Conservation (phyloP, 2,797 vertebrate species). For the Gobio occitaniae region DNA sequence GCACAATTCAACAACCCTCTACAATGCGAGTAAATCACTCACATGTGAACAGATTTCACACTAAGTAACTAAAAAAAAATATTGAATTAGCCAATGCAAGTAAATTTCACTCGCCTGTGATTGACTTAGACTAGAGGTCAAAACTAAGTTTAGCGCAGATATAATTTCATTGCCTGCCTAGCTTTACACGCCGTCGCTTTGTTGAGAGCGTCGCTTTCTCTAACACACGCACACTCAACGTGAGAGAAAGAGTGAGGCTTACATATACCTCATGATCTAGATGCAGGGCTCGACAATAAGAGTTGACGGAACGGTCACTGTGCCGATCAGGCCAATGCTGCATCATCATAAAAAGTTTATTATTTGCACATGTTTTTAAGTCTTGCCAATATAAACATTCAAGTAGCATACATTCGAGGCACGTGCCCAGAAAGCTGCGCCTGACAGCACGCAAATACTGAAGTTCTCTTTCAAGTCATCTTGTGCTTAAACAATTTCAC, state of each 20-base stretch:
- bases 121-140: too few relatives aligned
- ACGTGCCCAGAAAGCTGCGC: too few relatives aligned
- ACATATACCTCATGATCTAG: background rate
- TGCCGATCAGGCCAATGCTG: background rate
- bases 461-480: too few relatives aligned
- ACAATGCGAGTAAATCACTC: background rate
- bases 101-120: too few relatives aligned
- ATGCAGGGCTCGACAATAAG: background rate
- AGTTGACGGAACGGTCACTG: background rate
- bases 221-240: background rate
- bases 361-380: background rate
- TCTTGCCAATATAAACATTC: too few relatives aligned
- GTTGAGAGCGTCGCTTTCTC: background rate
- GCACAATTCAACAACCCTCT: background rate
- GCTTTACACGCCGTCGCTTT: background rate
- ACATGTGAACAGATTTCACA: background rate
- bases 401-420: too few relatives aligned
- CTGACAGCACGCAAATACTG: too few relatives aligned
- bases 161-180: too few relatives aligned
- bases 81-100: background rate
- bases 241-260: background rate
- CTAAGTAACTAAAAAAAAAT: background rate
- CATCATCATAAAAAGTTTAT: background rate
- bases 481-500: too few relatives aligned
- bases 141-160: too few relatives aligned